Evolutionary conservation across 2,113 vertebrate genomes (phyloP).

Genomic region (Chelonoidis abingdonii): DNA sequence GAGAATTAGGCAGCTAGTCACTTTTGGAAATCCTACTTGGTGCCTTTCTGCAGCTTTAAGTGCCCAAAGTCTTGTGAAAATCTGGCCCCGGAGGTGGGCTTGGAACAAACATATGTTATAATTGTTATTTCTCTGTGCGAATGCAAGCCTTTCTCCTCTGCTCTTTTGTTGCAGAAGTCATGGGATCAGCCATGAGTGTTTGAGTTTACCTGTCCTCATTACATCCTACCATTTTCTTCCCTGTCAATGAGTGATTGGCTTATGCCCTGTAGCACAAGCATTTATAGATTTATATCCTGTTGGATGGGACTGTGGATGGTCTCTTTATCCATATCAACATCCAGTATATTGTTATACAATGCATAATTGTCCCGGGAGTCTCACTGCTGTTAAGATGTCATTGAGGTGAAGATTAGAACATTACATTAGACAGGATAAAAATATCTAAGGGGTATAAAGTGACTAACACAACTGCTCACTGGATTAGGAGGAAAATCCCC

Average conservation of each 20-base stretch:
- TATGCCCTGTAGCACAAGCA: not conserved
- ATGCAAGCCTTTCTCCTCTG: not conserved
- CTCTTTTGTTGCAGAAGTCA: not conserved
- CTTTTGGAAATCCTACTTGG: not conserved
- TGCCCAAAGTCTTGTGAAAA: slow-evolving; percentile 21
- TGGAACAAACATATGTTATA: slow-evolving; percentile 1
- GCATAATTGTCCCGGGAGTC: slow-evolving; percentile 49
- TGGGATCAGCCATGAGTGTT: not conserved
- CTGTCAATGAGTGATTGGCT: not conserved
- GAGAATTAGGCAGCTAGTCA: not conserved
- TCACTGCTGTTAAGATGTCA: slow-evolving; percentile 49
- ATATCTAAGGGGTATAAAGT: slow-evolving; percentile 27
- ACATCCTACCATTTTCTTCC: not conserved
- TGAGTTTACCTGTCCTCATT: not conserved
- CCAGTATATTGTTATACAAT: slow-evolving; percentile 52
- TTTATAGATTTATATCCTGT: slow-evolving; percentile 17
- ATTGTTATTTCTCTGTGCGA: slow-evolving; percentile 20
- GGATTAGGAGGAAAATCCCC: slow-evolving; percentile 29
- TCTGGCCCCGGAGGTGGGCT: not conserved
- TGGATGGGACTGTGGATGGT: slow-evolving; percentile 2
- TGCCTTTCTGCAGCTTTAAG: not conserved
- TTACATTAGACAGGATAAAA: slow-evolving; percentile 12
- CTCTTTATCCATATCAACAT: slow-evolving; percentile 21
- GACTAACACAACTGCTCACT: slow-evolving; percentile 34
- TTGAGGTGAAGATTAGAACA: slow-evolving; percentile 60